Evolutionary conservation across 2,797 vertebrate species (phyloP).

Genomic region (Neomorphus geoffroyi): DNA sequence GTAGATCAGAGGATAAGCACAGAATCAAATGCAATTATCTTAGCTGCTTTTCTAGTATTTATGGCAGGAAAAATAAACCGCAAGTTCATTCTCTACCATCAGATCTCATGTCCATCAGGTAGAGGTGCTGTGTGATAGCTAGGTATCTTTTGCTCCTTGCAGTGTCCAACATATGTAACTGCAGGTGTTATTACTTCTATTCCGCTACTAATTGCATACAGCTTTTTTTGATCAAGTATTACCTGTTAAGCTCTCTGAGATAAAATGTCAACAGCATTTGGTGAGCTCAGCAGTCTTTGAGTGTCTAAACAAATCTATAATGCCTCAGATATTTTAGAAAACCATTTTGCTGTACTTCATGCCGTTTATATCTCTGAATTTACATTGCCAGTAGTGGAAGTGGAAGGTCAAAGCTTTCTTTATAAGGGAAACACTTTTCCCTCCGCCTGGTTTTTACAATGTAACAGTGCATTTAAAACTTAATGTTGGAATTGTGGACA

Average conservation of each 20-base stretch:
- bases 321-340: neutral
- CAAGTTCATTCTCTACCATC: fast-evolving
- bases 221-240: neutral
- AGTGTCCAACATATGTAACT: fast-evolving
- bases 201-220: fast-evolving
- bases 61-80: neutral
- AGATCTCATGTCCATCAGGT: fast-evolving
- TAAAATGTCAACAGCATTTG: neutral
- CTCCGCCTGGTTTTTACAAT: neutral
- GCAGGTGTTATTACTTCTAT: neutral
- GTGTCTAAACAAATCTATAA: neutral
- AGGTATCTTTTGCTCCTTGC: neutral
- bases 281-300: neutral
- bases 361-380: neutral
- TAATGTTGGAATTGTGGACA: neutral
- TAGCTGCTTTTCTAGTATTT: neutral
- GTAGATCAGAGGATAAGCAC: fast-evolving
- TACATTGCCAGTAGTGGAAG: neutral
- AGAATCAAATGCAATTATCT: fast-evolving
- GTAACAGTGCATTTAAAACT: fast-evolving
- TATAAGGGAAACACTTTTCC: neutral
- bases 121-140: fast-evolving
- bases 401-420: neutral
- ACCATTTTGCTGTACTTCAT: neutral
- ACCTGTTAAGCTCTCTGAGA: neutral